Evolutionary conservation across 35 echinoderm and acorn worm species (phyloP).

Genomic region (Ophiothrix spiculata): DNA sequence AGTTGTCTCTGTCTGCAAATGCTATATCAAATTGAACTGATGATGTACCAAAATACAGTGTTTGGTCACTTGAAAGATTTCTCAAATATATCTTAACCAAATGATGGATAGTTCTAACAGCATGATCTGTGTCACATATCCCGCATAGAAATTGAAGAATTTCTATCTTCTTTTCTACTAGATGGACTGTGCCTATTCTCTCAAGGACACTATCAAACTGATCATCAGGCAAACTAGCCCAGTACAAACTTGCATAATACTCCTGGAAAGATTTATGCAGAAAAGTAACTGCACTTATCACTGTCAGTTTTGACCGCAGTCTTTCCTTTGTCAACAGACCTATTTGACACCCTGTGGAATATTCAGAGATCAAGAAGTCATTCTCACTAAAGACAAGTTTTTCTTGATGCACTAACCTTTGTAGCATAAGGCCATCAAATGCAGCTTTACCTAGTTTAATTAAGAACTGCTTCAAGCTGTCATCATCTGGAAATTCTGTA

Average conservation of each 20-base stretch:
- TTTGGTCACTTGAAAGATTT: background rate
- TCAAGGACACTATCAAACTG: background rate
- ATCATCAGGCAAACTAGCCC: slow-evolving; percentile 2
- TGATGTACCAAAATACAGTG: too few relatives aligned
- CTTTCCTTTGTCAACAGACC: slow-evolving; percentile 3
- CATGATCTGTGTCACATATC: background rate
- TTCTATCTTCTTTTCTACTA: background rate
- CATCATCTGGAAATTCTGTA: background rate
- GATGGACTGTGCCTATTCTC: background rate
- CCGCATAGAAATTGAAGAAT: background rate
- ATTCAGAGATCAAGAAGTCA: background rate
- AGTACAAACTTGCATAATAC: slow-evolving; percentile 10
- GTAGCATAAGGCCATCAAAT: background rate
- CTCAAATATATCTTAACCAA: background rate
- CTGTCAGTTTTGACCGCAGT: background rate
- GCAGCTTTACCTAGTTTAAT: slow-evolving; percentile 2
- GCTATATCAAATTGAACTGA: too few relatives aligned
- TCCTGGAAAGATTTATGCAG: slow-evolving; percentile 27
- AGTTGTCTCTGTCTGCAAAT: too few relatives aligned
- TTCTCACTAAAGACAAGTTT: slow-evolving; percentile 25
- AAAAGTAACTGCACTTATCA: background rate
- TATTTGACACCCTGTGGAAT: slow-evolving; percentile 3
- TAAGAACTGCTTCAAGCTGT: background rate
- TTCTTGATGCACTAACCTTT: background rate
- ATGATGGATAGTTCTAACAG: background rate